Conservation (phyloP, 2,797 vertebrate genomes). For the Eidolon dupreanum region DNA sequence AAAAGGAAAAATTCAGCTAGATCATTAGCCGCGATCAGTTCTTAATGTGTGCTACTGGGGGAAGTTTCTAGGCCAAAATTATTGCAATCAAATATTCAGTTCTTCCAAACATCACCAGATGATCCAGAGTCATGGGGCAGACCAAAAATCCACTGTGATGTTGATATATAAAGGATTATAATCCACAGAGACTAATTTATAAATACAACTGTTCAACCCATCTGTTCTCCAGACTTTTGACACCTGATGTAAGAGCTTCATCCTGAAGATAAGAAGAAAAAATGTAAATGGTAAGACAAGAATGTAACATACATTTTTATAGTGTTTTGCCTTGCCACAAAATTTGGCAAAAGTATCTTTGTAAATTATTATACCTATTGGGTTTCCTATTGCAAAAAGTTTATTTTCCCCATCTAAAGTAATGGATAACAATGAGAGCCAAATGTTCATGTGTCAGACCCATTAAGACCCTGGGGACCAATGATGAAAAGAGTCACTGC, state of each 20-base stretch:
- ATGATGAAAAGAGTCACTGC: background rate
- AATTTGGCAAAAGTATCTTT: background rate
- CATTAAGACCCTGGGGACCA: background rate
- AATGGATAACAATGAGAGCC: background rate
- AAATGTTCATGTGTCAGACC: background rate
- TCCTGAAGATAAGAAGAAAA: constrained; percentile 85
- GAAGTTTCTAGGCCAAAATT: constrained; percentile 55
- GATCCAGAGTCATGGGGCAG: constrained; percentile 41
- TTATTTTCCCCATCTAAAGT: background rate
- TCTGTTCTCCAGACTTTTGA: constrained; percentile 91
- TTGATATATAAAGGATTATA: constrained; percentile 92
- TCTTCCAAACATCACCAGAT: background rate
- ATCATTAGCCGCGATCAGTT: constrained; percentile 1
- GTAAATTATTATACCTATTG: background rate
- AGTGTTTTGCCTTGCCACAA: background rate
- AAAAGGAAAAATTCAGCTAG: constrained; percentile 43
- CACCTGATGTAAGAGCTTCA: constrained; percentile 91
- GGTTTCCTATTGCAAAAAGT: background rate
- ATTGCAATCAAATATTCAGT: constrained; percentile 34
- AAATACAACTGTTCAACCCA: constrained; percentile 94
- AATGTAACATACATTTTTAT: background rate
- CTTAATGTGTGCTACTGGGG: background rate
- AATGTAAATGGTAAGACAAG: background rate
- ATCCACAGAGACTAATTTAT: constrained; percentile 89
- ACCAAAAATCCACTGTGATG: constrained; percentile 92